phyloP scores from a whole-genome alignment of 2,797 vertebrate species.

The Pseudopleuronectes americanus region DNA sequence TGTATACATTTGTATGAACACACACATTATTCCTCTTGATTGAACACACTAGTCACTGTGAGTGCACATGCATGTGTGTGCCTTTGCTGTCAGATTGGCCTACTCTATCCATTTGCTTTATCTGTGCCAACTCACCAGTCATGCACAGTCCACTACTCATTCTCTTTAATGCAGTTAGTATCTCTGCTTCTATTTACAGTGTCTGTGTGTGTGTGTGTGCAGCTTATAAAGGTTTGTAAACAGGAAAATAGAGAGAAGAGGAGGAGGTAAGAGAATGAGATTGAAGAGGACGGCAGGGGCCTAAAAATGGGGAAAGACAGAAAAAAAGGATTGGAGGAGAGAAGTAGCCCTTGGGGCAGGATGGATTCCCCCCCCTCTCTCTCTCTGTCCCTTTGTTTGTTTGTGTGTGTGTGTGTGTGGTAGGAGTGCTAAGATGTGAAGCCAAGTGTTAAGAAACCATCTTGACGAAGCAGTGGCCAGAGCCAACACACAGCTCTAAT shows the following conservation, averaged over 20 bases:
- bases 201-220: background rate
- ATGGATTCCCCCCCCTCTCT: background rate
- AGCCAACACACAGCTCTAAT: slow-evolving; percentile 19
- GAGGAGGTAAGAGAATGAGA: slow-evolving; percentile 4
- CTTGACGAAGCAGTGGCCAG: slow-evolving; percentile 49
- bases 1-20: background rate
- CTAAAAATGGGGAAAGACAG: slow-evolving; percentile 17
- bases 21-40: slow-evolving; percentile 17
- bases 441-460: slow-evolving; percentile 58
- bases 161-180: slow-evolving; percentile 16
- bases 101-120: slow-evolving; percentile 36
- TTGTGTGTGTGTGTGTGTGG: background rate
- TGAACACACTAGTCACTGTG: slow-evolving; percentile 13
- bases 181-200: slow-evolving; percentile 18
- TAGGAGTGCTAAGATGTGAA: slow-evolving; percentile 43
- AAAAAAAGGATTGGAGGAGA: slow-evolving; percentile 21
- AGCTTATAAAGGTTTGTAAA: slow-evolving; percentile 18
- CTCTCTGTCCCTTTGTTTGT: background rate
- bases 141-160: slow-evolving; percentile 21
- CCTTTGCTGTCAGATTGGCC: slow-evolving; percentile 31
- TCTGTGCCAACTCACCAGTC: slow-evolving; percentile 38
- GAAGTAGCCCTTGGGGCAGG: slow-evolving; percentile 28
- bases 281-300: background rate
- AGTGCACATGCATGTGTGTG: background rate
- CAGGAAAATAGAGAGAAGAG: background rate